Conservation (phyloP, 2,797 vertebrate genomes). For the Diceros bicornis region DNA sequence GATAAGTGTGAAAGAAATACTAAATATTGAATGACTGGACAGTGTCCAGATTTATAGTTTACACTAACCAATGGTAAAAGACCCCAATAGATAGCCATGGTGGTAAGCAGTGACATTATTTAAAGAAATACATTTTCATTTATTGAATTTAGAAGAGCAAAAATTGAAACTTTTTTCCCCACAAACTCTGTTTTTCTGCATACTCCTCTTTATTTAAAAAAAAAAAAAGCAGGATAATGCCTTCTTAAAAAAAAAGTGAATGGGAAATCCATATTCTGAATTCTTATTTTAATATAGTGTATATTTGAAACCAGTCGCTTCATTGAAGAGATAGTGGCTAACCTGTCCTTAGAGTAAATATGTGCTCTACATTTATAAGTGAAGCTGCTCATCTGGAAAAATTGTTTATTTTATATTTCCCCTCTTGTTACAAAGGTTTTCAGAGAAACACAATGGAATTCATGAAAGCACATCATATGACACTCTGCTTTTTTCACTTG, state of each 20-base stretch:
- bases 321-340: background rate
- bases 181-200: background rate
- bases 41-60: background rate
- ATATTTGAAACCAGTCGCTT: background rate
- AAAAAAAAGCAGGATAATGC: background rate
- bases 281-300: background rate
- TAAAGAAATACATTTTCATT: background rate
- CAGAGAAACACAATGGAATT: background rate
- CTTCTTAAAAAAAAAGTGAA: background rate
- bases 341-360: background rate
- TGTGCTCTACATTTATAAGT: background rate
- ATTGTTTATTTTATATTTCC: background rate
- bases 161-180: background rate
- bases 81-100: accelerated
- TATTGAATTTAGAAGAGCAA: background rate
- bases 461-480: background rate
- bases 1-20: background rate
- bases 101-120: background rate
- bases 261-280: slow-evolving; percentile 45
- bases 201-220: background rate
- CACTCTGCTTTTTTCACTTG: background rate
- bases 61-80: accelerated
- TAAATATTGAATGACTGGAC: background rate
- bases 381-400: slow-evolving; percentile 8
- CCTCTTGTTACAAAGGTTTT: background rate